Conservation (phyloP, 2,113 vertebrate genomes). For the Hystrix cristata region DNA sequence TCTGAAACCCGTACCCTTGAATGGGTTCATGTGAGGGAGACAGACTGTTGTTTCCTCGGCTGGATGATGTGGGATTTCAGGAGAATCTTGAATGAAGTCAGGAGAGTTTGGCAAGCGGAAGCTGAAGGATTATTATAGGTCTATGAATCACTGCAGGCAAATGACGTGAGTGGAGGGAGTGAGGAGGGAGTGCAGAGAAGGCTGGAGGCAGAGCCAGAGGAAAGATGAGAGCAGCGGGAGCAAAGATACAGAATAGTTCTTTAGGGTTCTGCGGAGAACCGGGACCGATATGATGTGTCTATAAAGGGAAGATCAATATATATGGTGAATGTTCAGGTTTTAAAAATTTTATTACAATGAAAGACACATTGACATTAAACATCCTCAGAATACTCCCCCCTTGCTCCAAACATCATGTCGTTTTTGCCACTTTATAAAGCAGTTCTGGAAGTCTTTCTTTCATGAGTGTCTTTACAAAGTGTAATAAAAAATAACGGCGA, state of each 20-base stretch:
- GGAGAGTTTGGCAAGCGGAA: constrained; percentile 44
- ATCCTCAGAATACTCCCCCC: background rate
- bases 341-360: background rate
- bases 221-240: background rate
- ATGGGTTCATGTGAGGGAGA: constrained; percentile 27
- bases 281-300: background rate
- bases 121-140: constrained; percentile 67
- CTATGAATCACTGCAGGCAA: constrained; percentile 70
- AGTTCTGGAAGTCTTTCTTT: background rate
- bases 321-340: background rate
- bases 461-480: background rate
- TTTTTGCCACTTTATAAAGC: background rate
- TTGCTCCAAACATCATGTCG: background rate
- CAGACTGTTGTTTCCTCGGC: constrained; percentile 44
- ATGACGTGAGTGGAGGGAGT: background rate
- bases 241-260: background rate
- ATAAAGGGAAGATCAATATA: background rate
- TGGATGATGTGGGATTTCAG: constrained; percentile 47
- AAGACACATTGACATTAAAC: background rate
- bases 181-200: background rate
- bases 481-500: background rate
- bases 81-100: constrained; percentile 76
- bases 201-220: background rate
- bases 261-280: background rate
- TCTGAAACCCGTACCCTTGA: constrained; percentile 46